Evolutionary conservation across 2,888 invertebrate genomes (phyloP), one percentile per base, ranked within the genome.

Genomic region (Deilephila porcellus): DNA sequence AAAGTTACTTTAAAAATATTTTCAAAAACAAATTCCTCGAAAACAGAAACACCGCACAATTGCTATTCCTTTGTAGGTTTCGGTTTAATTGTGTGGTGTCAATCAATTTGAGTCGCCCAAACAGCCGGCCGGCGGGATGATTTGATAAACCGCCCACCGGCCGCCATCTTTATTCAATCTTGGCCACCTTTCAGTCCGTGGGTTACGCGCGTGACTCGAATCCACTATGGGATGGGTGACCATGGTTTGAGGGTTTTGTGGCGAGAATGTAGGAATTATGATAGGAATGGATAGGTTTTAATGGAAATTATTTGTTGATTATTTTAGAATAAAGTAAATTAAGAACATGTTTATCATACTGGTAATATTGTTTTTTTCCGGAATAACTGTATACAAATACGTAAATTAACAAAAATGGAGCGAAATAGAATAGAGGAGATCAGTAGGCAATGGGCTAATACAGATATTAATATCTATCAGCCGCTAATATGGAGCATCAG

Each of bases 91-190:
- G 62, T 34, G 63, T 60, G 56, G 52, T 59, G 59, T 56, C 63
- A 63, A 56, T 29, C 63, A 72, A 72, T 72, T 64, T 63, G 63
- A 53, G 72, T 53, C 63, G 53, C 5, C 37, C 73, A 70, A 73
- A 34, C 60, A 60, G 70, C 52, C 45, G 52, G 73, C 32, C 56
- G 45, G 71, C 67, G 74, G 78, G 79, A 80, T 82, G 82, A 80
- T 82, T 82, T 78, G 82, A 82, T 81, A 80, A 82, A 77, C 74
- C 81, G 76, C 78, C 72, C 73, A 76, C 71, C 60, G 67, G 71
- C 67, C 67, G 84, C 87, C 88, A 90, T 91, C 88, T 90, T 90
- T 90, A 90, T 90, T 91, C 90, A 90, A 90, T 91, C 87, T 87
- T 86, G 85, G 86, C 83, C 88, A 91, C 90, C 90, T 90, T 88